These are phyloP conservation scores for Scortum barcoo DNA, from an alignment of 2,113 vertebrate genomes.

Conservation along the genomic window DNA sequence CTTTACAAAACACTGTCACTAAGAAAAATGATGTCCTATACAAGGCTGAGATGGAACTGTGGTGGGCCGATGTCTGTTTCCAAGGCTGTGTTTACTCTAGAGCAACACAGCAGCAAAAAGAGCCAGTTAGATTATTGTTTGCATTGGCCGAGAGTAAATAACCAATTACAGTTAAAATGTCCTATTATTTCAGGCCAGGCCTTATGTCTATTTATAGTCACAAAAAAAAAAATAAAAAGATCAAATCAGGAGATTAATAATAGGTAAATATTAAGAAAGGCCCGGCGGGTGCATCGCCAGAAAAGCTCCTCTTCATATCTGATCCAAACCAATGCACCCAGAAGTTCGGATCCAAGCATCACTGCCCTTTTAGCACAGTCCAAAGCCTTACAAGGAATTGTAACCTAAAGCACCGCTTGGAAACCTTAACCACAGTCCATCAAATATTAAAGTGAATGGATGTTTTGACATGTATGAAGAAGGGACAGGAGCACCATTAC, in stretches of 20 bases:
- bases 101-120: slow-evolving; percentile 68
- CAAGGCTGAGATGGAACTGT: slow-evolving; percentile 63
- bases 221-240: slow-evolving; percentile 51
- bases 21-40: slow-evolving; percentile 72
- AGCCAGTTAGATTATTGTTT: slow-evolving; percentile 70
- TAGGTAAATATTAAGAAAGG: slow-evolving; percentile 55
- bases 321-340: slow-evolving; percentile 26
- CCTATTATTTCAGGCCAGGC: slow-evolving; percentile 52
- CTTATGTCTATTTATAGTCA: slow-evolving; percentile 59
- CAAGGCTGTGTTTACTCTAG: slow-evolving; percentile 78
- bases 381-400: slow-evolving; percentile 66
- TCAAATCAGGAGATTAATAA: slow-evolving; percentile 38
- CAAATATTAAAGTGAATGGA: slow-evolving; percentile 74
- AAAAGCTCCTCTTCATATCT: slow-evolving; percentile 26
- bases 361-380: slow-evolving; percentile 55
- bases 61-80: slow-evolving; percentile 61
- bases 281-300: slow-evolving; percentile 23
- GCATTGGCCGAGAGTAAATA: slow-evolving; percentile 73
- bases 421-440: slow-evolving; percentile 72
- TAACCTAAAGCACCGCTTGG: slow-evolving; percentile 63
- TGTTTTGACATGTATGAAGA: slow-evolving; percentile 78
- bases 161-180: slow-evolving; percentile 54
- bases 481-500: slow-evolving; percentile 38
- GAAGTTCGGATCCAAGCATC: slow-evolving; percentile 37
- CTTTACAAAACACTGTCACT: slow-evolving; percentile 78